These are phyloP conservation scores for Tangara arthus DNA, from an alignment of 2,797 vertebrate genomes.

Conservation along the genomic window DNA sequence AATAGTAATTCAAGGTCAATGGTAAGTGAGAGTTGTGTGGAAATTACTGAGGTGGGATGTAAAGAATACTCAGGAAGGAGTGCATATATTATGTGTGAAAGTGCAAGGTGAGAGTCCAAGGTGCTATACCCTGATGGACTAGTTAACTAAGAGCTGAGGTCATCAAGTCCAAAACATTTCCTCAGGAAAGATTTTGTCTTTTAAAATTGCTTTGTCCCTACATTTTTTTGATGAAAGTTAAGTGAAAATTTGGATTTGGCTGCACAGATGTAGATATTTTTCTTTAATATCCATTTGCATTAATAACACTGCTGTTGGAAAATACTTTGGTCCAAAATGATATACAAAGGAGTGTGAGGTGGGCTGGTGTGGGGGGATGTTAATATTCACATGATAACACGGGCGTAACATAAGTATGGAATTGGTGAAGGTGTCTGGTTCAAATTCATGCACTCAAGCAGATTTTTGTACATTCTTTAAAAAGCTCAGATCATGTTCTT, in stretches of 20 bases:
- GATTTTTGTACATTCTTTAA: not conserved
- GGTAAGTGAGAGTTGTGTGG: not conserved
- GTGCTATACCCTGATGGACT: not conserved
- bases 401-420: not conserved
- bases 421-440: not conserved
- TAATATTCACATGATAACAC: not conserved
- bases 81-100: not conserved
- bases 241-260: not conserved
- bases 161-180: not conserved
- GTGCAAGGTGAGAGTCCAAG: not conserved
- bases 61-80: not conserved
- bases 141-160: not conserved
- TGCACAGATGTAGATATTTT: not conserved
- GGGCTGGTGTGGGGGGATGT: not conserved
- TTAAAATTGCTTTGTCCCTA: not conserved
- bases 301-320: not conserved
- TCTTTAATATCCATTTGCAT: not conserved
- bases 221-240: not conserved
- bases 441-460: not conserved
- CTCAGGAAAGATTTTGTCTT: not conserved
- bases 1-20: not conserved
- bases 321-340: not conserved
- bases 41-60: not conserved
- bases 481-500: not conserved
- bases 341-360: rapidly evolving